These are phyloP conservation scores for Aphaenogaster ashmeadi DNA, from an alignment of 1,140 invertebrate genomes.

Conservation along the genomic window DNA sequence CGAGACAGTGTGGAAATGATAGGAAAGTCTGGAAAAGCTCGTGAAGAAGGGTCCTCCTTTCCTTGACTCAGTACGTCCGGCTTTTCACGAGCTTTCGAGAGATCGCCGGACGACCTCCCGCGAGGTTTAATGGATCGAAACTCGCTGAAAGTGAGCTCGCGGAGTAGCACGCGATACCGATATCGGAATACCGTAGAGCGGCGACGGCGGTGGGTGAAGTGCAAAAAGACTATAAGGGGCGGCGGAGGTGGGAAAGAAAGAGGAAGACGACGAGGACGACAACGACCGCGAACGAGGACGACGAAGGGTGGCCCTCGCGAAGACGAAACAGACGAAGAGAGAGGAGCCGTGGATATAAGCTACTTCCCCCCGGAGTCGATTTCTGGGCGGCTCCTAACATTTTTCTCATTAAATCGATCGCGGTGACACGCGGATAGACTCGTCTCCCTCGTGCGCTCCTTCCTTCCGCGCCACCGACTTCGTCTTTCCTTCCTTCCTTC, in stretches of 20 bases:
- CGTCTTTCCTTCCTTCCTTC: conserved; percentile 14
- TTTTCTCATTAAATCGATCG: conserved; percentile 73
- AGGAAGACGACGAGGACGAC: conserved; percentile 39
- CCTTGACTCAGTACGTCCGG: conserved; percentile 55
- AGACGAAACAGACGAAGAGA: neutral
- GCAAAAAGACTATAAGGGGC: conserved; percentile 29
- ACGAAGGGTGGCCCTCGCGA: conserved; percentile 8
- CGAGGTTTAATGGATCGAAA: conserved; percentile 69
- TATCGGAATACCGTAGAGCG: conserved; percentile 58
- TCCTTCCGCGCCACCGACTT: conserved; percentile 20
- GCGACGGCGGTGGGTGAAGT: neutral
- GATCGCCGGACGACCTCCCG: conserved; percentile 60
- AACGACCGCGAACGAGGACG: conserved; percentile 57
- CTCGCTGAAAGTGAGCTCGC: conserved; percentile 64
- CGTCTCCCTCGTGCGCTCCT: conserved; percentile 45
- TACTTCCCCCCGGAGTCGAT: conserved; percentile 25
- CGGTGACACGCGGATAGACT: conserved; percentile 64
- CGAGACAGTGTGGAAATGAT: conserved; percentile 60
- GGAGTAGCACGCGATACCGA: conserved; percentile 64
- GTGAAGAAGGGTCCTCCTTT: conserved; percentile 54
- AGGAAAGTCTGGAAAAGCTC: conserved; percentile 60
- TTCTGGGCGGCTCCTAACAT: conserved; percentile 57
- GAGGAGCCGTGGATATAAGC: neutral
- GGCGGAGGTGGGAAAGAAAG: conserved; percentile 11
- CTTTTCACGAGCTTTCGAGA: conserved; percentile 67